Evolutionary conservation across 2,888 invertebrate genomes (phyloP).

Genomic region (Frankliniella intonsa): DNA sequence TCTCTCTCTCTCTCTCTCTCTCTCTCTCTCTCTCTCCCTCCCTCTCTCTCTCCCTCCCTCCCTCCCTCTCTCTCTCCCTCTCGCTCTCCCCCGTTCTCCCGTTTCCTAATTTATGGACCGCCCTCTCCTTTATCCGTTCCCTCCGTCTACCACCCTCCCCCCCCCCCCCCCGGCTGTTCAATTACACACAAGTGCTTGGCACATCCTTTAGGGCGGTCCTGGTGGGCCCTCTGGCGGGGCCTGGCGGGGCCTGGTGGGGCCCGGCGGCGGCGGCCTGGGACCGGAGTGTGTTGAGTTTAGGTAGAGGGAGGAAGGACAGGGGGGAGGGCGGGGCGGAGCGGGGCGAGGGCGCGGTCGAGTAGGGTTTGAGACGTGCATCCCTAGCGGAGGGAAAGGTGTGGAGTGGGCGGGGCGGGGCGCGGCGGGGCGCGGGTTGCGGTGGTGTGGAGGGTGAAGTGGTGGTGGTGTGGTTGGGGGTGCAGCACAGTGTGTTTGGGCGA

Average conservation of each 20-base stretch:
- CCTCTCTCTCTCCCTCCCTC: neutral
- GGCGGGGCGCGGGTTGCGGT: neutral
- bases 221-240: neutral
- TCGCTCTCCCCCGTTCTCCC: neutral
- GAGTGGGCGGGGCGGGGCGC: neutral
- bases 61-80: neutral
- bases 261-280: neutral
- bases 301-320: neutral
- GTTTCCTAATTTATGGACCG: neutral
- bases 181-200: slow-evolving; percentile 1
- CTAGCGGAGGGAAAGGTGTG: neutral
- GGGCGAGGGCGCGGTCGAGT: neutral
- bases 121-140: neutral
- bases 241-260: neutral
- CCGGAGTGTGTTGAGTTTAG: neutral
- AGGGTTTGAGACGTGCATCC: neutral
- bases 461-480: neutral
- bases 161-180: neutral
- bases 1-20: too few relatives aligned
- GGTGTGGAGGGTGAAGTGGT: neutral
- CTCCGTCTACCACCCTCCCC: neutral
- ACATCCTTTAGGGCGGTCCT: neutral
- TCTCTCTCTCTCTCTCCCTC: neutral
- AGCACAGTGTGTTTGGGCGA: too few relatives aligned
- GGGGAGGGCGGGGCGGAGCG: neutral